Evolutionary conservation across 2,113 vertebrate genomes (phyloP), one percentile per base, ranked within the genome.

Genomic region (Corvus cornix): DNA sequence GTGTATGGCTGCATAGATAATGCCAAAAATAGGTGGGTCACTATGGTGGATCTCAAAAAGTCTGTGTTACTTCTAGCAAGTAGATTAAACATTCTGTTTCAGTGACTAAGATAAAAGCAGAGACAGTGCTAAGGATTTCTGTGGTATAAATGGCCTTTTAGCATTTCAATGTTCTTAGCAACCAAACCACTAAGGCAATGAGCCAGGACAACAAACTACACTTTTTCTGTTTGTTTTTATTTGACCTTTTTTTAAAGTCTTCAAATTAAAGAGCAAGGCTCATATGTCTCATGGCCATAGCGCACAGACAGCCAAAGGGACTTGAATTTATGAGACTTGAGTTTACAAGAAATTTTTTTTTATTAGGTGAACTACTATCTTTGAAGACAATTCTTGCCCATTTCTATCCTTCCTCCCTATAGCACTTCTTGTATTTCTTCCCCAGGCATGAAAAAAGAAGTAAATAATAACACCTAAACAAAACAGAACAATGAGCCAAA

Each of bases 81-180:
- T n/a, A 78, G 52, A 59, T 81, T 63, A 78, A 89, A 73, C 0
- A 0, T 77, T 77, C 30, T 70, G 4, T 63, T 90, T 92, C 56
- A 33, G 43, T 89, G 48, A 70, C 60, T 82, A 69, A 64, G 56
- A 72, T 69, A 79, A 94, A 93, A 64, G n/a, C 63, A 77, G 66
- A 82, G 18, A 18, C 37, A 41, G 28, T 20, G 39, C 52, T 79
- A 56, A 82, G 49, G 67, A 91, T 51, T 49, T 79, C 27, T 83
- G 55, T 83, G 84, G 62, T 94, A 73, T 48, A 87, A 90, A 66
- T 91, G 74, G n/a, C 66, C 58, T 89, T 91, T 76, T 73, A 49
- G 12, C 53, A 66, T 87, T 81, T 91, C 46, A 66, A 87, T 91
- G 49, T 93, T 92, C 58, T 89, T 93, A 83, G 74, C 81, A 97